These are phyloP conservation scores for Drosophila willistoni DNA, from an alignment of 1,140 invertebrate genomes.

Conservation along the genomic window DNA sequence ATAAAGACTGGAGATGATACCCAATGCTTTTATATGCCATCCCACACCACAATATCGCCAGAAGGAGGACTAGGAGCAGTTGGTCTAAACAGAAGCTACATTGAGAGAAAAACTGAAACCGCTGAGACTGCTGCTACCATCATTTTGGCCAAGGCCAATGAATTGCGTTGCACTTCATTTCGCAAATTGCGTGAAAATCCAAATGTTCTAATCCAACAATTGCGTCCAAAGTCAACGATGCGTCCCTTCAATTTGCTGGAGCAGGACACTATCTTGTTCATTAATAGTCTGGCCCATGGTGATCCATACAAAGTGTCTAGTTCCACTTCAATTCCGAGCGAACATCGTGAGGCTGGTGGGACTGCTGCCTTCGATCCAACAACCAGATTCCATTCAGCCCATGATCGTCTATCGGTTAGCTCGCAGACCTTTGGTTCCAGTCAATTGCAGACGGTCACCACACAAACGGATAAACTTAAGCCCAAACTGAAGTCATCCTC, in stretches of 20 bases:
- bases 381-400: neutral
- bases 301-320: neutral
- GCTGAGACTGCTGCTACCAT: neutral
- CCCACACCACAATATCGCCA: neutral
- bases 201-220: slow-evolving; percentile 46
- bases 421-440: neutral
- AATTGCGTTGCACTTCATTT: slow-evolving; percentile 60
- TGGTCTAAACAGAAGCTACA: neutral
- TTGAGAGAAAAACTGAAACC: neutral
- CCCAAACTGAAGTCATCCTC: neutral
- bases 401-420: neutral
- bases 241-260: slow-evolving; percentile 62
- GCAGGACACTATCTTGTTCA: slow-evolving; percentile 67
- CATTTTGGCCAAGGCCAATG: neutral
- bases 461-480: neutral
- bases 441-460: neutral
- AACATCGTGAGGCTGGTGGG: slow-evolving; percentile 28
- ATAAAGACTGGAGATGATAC: slow-evolving; percentile 57
- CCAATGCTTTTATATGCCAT: slow-evolving; percentile 62
- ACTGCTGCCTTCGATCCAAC: neutral
- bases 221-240: slow-evolving; percentile 37
- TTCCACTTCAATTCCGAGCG: neutral
- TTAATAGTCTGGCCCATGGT: slow-evolving; percentile 48
- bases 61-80: neutral
- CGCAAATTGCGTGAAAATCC: slow-evolving; percentile 63